A percentile compares a stretch with the other conserved stretches of the same genome.
Evolutionary conservation across 2,797 vertebrate genomes (phyloP).

Genomic region (Sebastes vulpes): DNA sequence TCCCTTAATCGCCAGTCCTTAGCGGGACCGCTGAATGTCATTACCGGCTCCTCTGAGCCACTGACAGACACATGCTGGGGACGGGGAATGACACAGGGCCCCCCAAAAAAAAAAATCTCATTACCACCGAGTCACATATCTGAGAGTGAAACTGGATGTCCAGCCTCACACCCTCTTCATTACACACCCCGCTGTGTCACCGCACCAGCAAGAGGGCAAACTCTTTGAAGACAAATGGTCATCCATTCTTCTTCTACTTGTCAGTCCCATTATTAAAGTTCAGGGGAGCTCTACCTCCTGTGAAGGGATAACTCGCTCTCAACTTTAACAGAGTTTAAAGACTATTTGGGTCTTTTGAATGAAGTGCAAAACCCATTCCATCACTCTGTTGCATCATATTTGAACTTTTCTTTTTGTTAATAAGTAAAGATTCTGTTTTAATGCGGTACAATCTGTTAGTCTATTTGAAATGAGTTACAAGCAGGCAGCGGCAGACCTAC

Average conservation of each 20-base stretch:
- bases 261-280: constrained; percentile 65
- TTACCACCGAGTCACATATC: constrained; percentile 68
- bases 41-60: constrained; percentile 59
- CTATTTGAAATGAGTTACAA: not conserved
- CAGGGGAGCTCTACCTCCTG: constrained; percentile 43
- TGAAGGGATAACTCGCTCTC: constrained; percentile 11
- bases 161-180: constrained; percentile 70
- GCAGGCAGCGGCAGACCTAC: not conserved
- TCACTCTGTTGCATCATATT: not conserved
- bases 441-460: not conserved
- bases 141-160: constrained; percentile 57
- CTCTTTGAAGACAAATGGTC: constrained; percentile 68
- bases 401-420: not conserved
- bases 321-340: not conserved
- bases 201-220: constrained; percentile 37
- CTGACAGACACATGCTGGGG: constrained; percentile 71
- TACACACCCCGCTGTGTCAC: constrained; percentile 62
- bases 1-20: constrained; percentile 70
- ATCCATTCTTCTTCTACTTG: constrained; percentile 58
- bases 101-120: constrained; percentile 61
- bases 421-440: not conserved
- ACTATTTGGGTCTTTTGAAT: not conserved
- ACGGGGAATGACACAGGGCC: constrained; percentile 46
- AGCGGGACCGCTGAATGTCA: constrained; percentile 69
- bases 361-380: not conserved